Evolutionary conservation across 2,113 vertebrate genomes (phyloP), one percentile per base, ranked within the genome.

Genomic region (Clupea harengus): DNA sequence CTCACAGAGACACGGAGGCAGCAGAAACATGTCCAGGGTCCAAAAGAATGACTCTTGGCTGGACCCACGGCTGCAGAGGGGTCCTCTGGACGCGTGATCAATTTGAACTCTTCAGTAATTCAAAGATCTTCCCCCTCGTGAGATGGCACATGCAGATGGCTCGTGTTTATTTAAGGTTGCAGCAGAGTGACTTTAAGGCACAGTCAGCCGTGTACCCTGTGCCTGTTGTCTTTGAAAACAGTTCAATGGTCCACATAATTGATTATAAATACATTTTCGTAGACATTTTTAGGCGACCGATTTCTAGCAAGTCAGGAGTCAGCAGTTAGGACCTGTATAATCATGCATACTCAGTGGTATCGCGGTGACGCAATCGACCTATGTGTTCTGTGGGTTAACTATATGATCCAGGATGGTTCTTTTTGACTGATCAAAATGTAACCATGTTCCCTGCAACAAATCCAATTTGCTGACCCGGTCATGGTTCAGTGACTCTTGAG

Each of bases 381-480:
- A 2, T 64, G 7, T 39, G 18, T 44, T 78, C 3, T 78, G 9
- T 25, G 28, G 13, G 32, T 39, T 39, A 39, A 39, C 39, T 13
- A 15, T 78, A 32, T 78, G 28, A 78, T 78, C 11, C 10, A 72
- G 28, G 32, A 78, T 32, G 28, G 10, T 11, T 75, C 39, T 72
- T 50, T n/a, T 81, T n/a, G 3, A 80, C 75, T 52, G 17, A 22
- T 83, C 17, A 88, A 44, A 82, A 50, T 82, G 45, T 52, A 86
- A 57, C 83, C 60, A 80, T 15, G 46, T 47, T 84, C 49, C 28
- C 49, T 83, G 78, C 81, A 81, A 87, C 81, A 57, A 46, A 64
- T 67, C 22, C 52, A 50, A 85, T 84, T 81, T 86, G 78, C 72
- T 82, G 83, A 87, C 83, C 32, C 10, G 1, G 54, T 82, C 28